phyloP scores from a whole-genome alignment of 2,797 vertebrate genomes.

The Okamejei kenojei region DNA sequence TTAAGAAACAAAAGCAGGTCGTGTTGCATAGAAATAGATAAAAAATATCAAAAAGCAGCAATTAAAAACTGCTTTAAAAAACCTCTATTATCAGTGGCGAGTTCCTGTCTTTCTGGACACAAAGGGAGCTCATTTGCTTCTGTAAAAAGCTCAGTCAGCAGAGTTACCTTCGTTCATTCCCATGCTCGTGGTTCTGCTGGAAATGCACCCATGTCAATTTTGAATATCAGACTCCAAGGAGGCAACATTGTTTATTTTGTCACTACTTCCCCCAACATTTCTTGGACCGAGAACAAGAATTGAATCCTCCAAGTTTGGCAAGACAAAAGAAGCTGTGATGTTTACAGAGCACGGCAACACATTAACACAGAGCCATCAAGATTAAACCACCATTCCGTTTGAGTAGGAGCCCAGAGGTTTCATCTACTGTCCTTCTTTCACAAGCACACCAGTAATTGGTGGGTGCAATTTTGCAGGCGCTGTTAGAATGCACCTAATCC shows the following conservation, averaged over 20 bases:
- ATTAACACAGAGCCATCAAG: background rate
- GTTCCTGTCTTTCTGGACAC: background rate
- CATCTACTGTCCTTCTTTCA: background rate
- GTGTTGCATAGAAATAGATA: background rate
- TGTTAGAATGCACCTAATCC: background rate
- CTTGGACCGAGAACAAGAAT: background rate
- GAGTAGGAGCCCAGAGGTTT: background rate
- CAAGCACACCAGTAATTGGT: no score
- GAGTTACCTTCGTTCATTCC: background rate
- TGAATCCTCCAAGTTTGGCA: background rate
- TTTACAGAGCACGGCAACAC: background rate
- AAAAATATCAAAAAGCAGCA: background rate
- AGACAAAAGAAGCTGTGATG: background rate
- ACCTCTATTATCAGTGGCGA: background rate
- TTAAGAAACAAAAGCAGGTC: background rate
- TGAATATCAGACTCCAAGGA: background rate
- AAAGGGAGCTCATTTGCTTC: background rate
- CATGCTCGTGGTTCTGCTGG: background rate
- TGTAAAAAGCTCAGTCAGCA: background rate
- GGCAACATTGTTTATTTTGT: background rate
- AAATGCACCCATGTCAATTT: background rate
- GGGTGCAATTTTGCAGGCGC: background rate
- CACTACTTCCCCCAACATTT: background rate
- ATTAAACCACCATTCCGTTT: background rate
- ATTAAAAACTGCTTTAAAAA: background rate